These are phyloP conservation scores for Ephydatia muelleri DNA, from an alignment of 37 sponge, comb jelly and placozoan species.

Conservation along the genomic window DNA sequence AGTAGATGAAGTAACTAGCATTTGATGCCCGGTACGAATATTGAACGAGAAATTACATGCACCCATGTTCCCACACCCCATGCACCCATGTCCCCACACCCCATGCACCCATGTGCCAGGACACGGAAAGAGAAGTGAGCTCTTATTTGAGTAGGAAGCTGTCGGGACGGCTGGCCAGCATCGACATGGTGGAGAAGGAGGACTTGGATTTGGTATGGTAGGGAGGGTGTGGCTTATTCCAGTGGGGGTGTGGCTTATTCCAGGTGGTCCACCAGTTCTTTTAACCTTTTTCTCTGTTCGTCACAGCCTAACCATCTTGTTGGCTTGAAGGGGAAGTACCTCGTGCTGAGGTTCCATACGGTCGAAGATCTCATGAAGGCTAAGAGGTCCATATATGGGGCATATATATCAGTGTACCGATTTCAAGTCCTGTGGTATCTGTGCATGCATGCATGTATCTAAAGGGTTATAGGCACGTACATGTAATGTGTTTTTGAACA, in stretches of 20 bases:
- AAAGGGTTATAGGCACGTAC: too few relatives aligned
- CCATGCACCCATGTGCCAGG: constrained; percentile 18
- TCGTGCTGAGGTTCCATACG: constrained; percentile 87
- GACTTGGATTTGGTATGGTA: constrained; percentile 84
- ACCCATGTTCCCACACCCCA: too few relatives aligned
- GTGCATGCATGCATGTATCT: too few relatives aligned
- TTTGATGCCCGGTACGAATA: constrained; percentile 25
- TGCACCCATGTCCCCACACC: not conserved
- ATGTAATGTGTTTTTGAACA: too few relatives aligned
- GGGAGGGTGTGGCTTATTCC: not conserved
- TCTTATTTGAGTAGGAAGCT: constrained; percentile 77
- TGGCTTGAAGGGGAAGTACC: constrained; percentile 79
- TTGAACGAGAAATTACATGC: too few relatives aligned
- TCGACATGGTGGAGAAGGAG: constrained; percentile 97
- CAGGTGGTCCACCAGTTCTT: not conserved
- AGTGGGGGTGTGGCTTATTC: not conserved
- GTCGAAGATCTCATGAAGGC: constrained; percentile 94
- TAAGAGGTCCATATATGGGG: too few relatives aligned
- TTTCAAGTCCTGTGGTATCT: too few relatives aligned
- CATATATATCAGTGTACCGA: too few relatives aligned
- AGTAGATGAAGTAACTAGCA: too few relatives aligned
- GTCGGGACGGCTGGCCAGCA: constrained; percentile 78
- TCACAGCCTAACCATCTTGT: constrained; percentile 89
- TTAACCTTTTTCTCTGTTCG: not conserved
- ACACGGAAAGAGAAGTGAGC: constrained; percentile 89